phyloP scores from a whole-genome alignment of 2,888 invertebrate genomes.

The Trissoscelio sp. region DNA sequence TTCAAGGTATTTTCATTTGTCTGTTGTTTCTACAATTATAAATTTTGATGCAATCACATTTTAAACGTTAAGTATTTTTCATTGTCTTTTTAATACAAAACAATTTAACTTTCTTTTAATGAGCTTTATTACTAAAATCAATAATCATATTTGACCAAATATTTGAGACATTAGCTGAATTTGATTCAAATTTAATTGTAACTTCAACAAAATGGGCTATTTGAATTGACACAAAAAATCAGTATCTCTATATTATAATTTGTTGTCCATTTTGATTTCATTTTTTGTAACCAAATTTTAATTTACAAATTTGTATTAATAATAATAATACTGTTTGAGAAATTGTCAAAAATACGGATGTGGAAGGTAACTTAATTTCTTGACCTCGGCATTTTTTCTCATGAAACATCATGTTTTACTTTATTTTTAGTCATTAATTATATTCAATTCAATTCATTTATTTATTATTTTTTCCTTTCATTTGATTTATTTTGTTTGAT shows the following conservation, averaged over 20 bases:
- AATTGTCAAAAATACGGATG: constrained; percentile 40
- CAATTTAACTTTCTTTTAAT: constrained; percentile 56
- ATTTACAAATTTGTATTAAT: constrained; percentile 1
- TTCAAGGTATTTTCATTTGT: constrained; percentile 61
- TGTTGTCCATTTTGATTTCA: constrained; percentile 46
- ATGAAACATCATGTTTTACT: background rate
- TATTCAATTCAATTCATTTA: background rate
- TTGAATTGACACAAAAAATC: background rate
- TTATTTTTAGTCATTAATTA: background rate
- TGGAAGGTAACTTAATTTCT: constrained; percentile 39
- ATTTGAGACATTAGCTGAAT: constrained; percentile 67
- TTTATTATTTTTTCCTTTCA: constrained; percentile 33
- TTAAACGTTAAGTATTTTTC: constrained; percentile 37
- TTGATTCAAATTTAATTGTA: constrained; percentile 2
- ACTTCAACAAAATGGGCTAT: constrained; percentile 45
- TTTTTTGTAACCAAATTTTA: background rate
- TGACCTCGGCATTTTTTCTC: background rate
- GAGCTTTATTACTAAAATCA: constrained; percentile 58
- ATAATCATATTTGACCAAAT: constrained; percentile 34
- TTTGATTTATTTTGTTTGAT: constrained; percentile 53
- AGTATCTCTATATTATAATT: background rate
- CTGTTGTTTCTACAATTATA: constrained; percentile 38
- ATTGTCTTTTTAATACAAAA: constrained; percentile 29
- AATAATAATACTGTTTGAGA: constrained; percentile 16
- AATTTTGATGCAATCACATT: constrained; percentile 52